Evolutionary conservation across 2,113 vertebrate species (phyloP), one percentile per base, ranked within the genome.

Genomic region (Sminthopsis crassicaudata): DNA sequence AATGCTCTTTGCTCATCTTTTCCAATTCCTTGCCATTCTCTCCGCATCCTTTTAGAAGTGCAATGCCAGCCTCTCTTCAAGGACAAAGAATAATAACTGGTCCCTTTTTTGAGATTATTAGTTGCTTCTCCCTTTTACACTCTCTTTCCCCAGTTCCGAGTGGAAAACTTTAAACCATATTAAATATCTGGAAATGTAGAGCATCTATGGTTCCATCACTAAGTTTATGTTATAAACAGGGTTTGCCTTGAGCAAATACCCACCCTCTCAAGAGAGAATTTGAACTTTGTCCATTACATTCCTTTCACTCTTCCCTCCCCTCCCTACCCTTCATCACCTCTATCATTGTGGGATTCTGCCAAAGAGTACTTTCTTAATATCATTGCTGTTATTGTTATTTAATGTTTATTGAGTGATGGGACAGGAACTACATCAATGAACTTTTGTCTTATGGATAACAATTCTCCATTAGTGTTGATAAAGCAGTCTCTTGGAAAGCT

Each of bases 391-490:
- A 92, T 53, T 92, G 93, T 55, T 95, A 88, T 90, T 97, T 93
- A 95, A 97, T 95, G 93, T 46, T 96, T 53, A 84, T 93, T 96
- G 95, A 94, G 94, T 95, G 91, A 97, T 55, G 96, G 46, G 53
- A 67, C 95, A 91, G 95, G 96, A 97, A 97, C 60, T 57, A 46
- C 94, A 95, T 92, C 89, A 0, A 0, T 27, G 91, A 92, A 57
- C 51, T 50, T 94, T 54, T 90, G 92, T 54, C 46, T 53, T 25
- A 26, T 53, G 92, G 95, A 50, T 36, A 48, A 55, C 60, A 27
- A 36, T 90, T 26, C 90, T 48, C 94, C 95, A 96, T 97, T 97
- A 94, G 95, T 90, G 90, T 92, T 53, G 96, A 95, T 94, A 95
- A 94, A 93, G 93, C 14, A 25, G 95, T 90, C 88, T 95, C 95